A percentile compares a stretch with the other conserved stretches of the same genome.
phyloP scores from a whole-genome alignment of 2,888 invertebrate species.

The Agrypnus murinus region DNA sequence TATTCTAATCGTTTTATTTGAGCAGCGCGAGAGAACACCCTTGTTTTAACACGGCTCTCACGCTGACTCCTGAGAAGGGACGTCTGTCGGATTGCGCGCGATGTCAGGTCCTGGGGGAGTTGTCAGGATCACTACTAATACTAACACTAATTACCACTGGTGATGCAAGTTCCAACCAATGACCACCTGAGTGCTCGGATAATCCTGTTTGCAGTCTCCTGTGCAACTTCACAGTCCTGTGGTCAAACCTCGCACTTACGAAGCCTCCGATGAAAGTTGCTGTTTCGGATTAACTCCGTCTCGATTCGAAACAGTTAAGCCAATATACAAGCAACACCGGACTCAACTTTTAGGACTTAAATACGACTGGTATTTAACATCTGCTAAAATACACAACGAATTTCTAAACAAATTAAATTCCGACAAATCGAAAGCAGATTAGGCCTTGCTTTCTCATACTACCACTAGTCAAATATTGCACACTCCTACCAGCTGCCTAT shows the following conservation, averaged over 20 bases:
- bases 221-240: slow-evolving; percentile 54
- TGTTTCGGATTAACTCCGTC: slow-evolving; percentile 58
- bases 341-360: slow-evolving; percentile 57
- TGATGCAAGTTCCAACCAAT: slow-evolving; percentile 52
- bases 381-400: slow-evolving; percentile 60
- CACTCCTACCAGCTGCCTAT: too few relatives aligned
- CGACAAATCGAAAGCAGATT: slow-evolving; percentile 25
- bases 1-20: slow-evolving; percentile 69
- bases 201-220: slow-evolving; percentile 62
- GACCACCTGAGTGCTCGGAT: slow-evolving; percentile 63
- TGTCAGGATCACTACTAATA: slow-evolving; percentile 49
- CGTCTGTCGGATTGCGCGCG: slow-evolving; percentile 25
- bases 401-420: slow-evolving; percentile 50
- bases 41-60: slow-evolving; percentile 47
- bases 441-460: background rate
- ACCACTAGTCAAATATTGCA: too few relatives aligned
- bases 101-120: slow-evolving; percentile 32
- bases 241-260: slow-evolving; percentile 54
- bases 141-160: slow-evolving; percentile 54
- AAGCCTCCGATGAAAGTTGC: slow-evolving; percentile 57
- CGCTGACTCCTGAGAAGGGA: slow-evolving; percentile 33
- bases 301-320: slow-evolving; percentile 63
- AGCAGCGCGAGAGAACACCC: slow-evolving; percentile 52
- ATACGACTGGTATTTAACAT: slow-evolving; percentile 59
- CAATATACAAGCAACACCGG: slow-evolving; percentile 63